Base-by-base conservation (phyloP, 2,797 vertebrate species). In the Cossypha caffra region DNA sequence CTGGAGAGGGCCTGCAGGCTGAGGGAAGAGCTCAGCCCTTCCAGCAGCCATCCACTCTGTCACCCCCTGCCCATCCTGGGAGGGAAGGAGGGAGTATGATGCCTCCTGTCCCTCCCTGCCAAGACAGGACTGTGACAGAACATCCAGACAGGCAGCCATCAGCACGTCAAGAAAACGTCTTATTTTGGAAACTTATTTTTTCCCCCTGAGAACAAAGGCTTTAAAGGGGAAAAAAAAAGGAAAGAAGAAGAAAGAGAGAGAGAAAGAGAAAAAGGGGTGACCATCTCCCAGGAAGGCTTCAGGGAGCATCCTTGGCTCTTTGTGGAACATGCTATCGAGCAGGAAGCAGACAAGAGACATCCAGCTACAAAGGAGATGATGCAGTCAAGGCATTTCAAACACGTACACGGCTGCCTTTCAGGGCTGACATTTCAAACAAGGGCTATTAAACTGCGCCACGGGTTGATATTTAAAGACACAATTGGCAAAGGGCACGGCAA, bases 81-180 rank as follows among this genome's bases (percentile, higher is more conserved):
- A 35, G 63, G 48, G 62, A 47, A 4, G 24, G 42, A 89, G 66
- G 69, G 37, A 81, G 25, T 1, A 7, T 5, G 48, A 92, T 48
- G 94, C 94, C 97, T 97, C 98, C 97, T 96, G 75, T 63, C 80
- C 74, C 93, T 43, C 77, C 64, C 45, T 28, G 51, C 55, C 89
- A 84, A 81, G 81, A 91, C 93, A 61, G 88, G 85, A 82, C 90
- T 26, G 40, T 15, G 97, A 97, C 74, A 95, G 98, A 98, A 98
- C 98, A 98, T 97, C 90, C 66, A 98, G 97, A 97, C 1, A 2
- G 55, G 73, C 54, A n/a, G 33, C 67, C 28, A 8, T 4, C 33
- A 74, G 78, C 61, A 67, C 15, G 12, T 76, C 66, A 72, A 71
- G 79, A 79, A 88, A 75, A 93, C 0, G 1, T 42, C 64, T 90